These are phyloP conservation scores for Pseudomyrmex concolor DNA, from an alignment of 1,140 invertebrate species.

Conservation along the genomic window DNA sequence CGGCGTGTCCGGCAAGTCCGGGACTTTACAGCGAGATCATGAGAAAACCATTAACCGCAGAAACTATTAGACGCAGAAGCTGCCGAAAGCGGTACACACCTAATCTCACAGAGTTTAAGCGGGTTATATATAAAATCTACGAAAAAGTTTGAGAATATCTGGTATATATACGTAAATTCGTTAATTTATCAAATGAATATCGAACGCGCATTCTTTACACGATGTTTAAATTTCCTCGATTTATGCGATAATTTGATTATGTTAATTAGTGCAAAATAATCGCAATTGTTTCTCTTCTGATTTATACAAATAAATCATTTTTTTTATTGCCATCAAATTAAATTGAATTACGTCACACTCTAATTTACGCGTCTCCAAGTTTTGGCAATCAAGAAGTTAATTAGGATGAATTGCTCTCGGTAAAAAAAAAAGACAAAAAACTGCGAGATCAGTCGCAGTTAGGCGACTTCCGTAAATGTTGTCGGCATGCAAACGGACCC, in stretches of 20 bases:
- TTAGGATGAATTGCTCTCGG: neutral
- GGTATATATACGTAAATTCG: neutral
- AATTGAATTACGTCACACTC: slow-evolving; percentile 1
- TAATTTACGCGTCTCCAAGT: neutral
- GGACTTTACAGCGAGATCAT: slow-evolving; percentile 19
- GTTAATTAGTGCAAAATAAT: neutral
- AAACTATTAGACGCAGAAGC: slow-evolving; percentile 51
- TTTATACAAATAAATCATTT: neutral
- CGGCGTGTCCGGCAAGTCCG: too few relatives aligned
- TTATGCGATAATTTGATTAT: neutral
- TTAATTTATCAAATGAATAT: slow-evolving; percentile 7
- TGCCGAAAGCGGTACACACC: slow-evolving; percentile 35
- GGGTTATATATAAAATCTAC: slow-evolving; percentile 4
- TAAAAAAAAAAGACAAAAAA: neutral
- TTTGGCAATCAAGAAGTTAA: neutral
- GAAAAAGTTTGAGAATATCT: neutral
- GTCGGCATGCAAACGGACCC: slow-evolving; percentile 59
- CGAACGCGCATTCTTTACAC: neutral
- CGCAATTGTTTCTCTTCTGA: neutral
- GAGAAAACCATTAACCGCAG: slow-evolving; percentile 63
- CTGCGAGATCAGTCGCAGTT: neutral
- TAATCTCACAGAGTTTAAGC: slow-evolving; percentile 24
- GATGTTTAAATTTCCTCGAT: slow-evolving; percentile 15
- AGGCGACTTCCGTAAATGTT: slow-evolving; percentile 54
- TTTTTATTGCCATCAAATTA: neutral